A percentile compares a stretch with the other conserved stretches of the same genome.
Conservation (phyloP, 1,140 invertebrate genomes). For the Drosophila neocordata region DNA sequence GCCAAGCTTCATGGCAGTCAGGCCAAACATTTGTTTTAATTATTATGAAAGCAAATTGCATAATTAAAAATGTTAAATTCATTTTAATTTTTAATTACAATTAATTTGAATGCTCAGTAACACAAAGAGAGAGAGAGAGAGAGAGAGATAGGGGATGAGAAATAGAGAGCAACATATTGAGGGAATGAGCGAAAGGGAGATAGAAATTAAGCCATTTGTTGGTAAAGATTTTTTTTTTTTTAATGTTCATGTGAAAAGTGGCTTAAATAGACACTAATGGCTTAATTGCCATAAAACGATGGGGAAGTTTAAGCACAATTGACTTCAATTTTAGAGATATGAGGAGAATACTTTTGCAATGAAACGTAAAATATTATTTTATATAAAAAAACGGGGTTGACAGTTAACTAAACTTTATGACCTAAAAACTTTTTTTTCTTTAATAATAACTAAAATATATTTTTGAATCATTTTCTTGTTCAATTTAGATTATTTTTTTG, state of each 20-base stretch:
- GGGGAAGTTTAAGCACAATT: conserved; percentile 1
- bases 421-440: no score
- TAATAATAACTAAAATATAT: background rate
- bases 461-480: background rate
- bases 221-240: conserved; percentile 23
- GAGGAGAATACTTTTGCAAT: background rate
- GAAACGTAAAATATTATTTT: conserved; percentile 4
- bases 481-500: background rate
- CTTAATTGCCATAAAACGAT: conserved; percentile 43
- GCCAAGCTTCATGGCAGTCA: conserved; percentile 20
- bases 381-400: no score
- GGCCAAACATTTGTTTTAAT: conserved; percentile 72
- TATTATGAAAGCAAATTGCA: conserved; percentile 75
- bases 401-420: no score
- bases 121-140: conserved; percentile 10
- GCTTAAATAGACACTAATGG: conserved; percentile 42
- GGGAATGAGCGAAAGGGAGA: conserved; percentile 3
- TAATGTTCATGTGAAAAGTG: conserved; percentile 20
- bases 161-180: background rate
- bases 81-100: conserved; percentile 79
- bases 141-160: background rate
- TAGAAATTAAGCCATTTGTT: conserved; percentile 2
- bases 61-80: conserved; percentile 77
- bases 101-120: conserved; percentile 55
- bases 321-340: background rate